Conservation (phyloP, 2,113 vertebrate species). For the Stictonetta naevosa region DNA sequence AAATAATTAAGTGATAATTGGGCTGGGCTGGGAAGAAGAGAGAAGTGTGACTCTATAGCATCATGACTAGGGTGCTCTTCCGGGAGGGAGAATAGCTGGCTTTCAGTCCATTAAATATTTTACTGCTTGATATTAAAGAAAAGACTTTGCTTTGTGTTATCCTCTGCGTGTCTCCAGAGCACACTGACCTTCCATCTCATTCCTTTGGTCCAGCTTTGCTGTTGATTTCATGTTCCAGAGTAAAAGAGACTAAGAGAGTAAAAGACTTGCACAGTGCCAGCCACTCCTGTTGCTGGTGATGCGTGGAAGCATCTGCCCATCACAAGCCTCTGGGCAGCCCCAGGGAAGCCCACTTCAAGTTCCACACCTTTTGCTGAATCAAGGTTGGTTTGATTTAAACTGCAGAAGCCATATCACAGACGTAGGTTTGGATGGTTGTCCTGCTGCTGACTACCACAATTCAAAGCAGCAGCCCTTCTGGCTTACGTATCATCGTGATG, state of each 20-base stretch:
- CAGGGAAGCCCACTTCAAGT: not conserved
- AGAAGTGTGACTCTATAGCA: not conserved
- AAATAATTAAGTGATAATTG: not conserved
- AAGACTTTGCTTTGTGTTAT: not conserved
- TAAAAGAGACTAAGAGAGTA: not conserved
- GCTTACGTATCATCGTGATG: too few species aligned
- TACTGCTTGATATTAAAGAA: not conserved
- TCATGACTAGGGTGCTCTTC: not conserved
- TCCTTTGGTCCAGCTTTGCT: not conserved
- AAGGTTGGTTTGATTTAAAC: not conserved
- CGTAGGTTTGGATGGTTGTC: not conserved
- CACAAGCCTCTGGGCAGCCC: not conserved
- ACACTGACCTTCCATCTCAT: not conserved
- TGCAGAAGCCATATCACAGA: not conserved
- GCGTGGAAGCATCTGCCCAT: not conserved
- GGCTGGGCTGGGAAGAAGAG: not conserved
- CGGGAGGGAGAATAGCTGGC: not conserved
- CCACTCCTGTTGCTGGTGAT: not conserved
- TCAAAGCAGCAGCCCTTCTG: not conserved
- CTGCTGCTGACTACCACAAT: fast-evolving
- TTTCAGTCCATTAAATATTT: not conserved
- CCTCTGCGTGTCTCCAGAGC: not conserved
- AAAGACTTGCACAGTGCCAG: too few species aligned
- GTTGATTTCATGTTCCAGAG: not conserved
- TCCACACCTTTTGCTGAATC: not conserved